These are phyloP conservation scores for Anaspis maculata DNA, from an alignment of 2,888 invertebrate genomes.

Conservation along the genomic window DNA sequence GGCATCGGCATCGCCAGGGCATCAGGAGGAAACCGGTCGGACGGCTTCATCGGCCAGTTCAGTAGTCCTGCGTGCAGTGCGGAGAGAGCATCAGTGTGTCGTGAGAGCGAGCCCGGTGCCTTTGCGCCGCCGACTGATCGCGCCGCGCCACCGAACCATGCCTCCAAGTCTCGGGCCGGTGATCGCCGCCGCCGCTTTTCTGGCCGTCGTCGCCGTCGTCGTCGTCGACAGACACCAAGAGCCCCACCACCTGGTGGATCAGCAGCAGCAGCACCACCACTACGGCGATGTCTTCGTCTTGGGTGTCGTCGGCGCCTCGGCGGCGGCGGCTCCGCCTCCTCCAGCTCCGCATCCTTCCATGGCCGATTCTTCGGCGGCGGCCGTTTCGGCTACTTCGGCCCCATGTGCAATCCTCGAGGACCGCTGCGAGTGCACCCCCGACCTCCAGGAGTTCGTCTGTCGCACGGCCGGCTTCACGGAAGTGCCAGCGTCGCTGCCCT, in stretches of 20 bases:
- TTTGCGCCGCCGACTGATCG: too few relatives aligned
- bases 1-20: neutral
- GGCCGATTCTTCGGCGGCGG: constrained; percentile 5
- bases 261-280: too few relatives aligned
- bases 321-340: constrained; percentile 2
- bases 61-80: constrained; percentile 16
- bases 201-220: too few relatives aligned
- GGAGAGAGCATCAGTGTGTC: constrained; percentile 15
- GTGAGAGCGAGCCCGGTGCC: constrained; percentile 14
- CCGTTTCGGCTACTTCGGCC: constrained; percentile 2
- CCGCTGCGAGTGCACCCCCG: constrained; percentile 25
- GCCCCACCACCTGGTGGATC: too few relatives aligned
- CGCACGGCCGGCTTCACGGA: constrained; percentile 26
- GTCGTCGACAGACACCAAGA: too few relatives aligned
- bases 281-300: too few relatives aligned
- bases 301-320: constrained; percentile 6
- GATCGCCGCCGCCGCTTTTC: constrained; percentile 9
- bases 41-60: constrained; percentile 15
- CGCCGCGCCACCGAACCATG: constrained; percentile 15
- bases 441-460: constrained; percentile 27
- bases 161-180: constrained; percentile 12
- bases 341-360: neutral
- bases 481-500: constrained; percentile 24
- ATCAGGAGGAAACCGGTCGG: constrained; percentile 13
- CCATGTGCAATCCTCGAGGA: constrained; percentile 21